phyloP scores from a whole-genome alignment of 2,797 vertebrate genomes.

The Choloepus didactylus region DNA sequence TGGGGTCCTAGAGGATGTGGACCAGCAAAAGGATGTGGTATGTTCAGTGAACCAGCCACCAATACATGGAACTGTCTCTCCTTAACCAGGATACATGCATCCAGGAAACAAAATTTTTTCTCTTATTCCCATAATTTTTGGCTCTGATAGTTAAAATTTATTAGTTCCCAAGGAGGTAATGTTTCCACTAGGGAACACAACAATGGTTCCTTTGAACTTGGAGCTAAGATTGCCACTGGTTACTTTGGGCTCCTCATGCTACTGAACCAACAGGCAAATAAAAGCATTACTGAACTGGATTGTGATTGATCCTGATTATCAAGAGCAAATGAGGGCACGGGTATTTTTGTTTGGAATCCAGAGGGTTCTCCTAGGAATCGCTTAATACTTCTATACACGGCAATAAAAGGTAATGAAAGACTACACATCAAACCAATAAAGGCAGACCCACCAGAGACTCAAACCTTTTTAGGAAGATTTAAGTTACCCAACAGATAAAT shows the following conservation, averaged over 20 bases:
- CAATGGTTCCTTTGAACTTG: neutral
- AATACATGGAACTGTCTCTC: neutral
- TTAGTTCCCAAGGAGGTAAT: neutral
- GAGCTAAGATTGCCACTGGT: neutral
- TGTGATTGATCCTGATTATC: neutral
- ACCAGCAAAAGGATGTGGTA: neutral
- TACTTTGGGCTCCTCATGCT: neutral
- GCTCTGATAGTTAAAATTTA: neutral
- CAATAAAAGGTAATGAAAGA: neutral
- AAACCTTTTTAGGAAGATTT: neutral
- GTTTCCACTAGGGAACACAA: neutral
- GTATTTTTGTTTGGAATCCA: neutral
- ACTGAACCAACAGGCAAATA: neutral
- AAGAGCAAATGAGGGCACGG: neutral
- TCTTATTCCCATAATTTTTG: neutral
- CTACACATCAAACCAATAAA: neutral
- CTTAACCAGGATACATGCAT: neutral
- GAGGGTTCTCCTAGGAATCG: neutral
- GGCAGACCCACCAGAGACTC: neutral
- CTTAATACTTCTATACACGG: no score
- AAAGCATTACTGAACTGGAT: neutral
- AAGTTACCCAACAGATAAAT: neutral
- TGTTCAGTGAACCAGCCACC: neutral
- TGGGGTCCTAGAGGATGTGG: neutral
- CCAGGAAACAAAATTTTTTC: neutral